Conservation (phyloP, 2,888 invertebrate genomes). For the Lepidonotus clava region DNA sequence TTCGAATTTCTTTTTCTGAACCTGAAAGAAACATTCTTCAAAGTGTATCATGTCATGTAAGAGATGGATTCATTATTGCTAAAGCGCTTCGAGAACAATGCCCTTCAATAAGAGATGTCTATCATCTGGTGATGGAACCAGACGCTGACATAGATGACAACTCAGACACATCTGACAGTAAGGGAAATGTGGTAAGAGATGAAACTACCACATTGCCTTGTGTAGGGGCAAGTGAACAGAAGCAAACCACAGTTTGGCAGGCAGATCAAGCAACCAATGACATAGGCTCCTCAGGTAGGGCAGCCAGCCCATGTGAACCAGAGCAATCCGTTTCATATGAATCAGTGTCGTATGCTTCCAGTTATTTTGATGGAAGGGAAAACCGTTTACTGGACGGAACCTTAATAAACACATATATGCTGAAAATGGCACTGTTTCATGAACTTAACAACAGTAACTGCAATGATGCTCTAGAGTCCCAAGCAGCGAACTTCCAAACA, state of each 20-base stretch:
- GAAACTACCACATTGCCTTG: no score
- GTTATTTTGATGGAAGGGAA: no score
- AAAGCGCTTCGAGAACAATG: not conserved
- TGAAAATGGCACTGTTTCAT: not conserved
- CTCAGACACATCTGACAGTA: no score
- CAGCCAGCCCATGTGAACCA: no score
- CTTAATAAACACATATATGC: not conserved
- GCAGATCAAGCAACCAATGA: no score
- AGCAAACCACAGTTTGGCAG: no score
- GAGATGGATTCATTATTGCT: conserved; percentile 4
- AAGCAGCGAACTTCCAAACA: not conserved
- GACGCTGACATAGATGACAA: no score
- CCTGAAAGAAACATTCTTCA: not conserved
- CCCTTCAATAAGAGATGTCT: not conserved
- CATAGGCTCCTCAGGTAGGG: no score
- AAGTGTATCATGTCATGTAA: not conserved
- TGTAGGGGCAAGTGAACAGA: no score
- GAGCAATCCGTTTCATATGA: no score
- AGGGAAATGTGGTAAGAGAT: no score
- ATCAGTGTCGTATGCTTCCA: no score
- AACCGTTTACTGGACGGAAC: not conserved
- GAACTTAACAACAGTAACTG: not conserved
- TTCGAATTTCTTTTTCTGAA: not conserved
- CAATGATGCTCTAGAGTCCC: not conserved
- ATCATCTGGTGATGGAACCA: not conserved